phyloP scores from a whole-genome alignment of 2,888 invertebrate genomes.

The Geotrupes spiniger region DNA sequence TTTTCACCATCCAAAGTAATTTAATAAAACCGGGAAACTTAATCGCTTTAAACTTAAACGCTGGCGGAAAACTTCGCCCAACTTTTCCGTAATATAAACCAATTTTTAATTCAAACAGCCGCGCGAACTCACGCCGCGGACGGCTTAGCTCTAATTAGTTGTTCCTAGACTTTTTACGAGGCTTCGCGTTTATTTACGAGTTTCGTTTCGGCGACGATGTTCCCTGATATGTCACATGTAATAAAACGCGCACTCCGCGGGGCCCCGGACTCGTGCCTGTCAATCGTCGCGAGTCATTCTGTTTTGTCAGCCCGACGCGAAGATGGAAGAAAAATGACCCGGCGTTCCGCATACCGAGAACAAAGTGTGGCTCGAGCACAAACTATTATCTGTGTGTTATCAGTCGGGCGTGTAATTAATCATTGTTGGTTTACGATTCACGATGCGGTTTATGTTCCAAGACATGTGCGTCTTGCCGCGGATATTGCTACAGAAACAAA shows the following conservation, averaged over 20 bases:
- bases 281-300: constrained; percentile 11
- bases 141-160: no score
- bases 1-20: no score
- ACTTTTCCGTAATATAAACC: background rate
- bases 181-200: no score
- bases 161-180: no score
- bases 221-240: background rate
- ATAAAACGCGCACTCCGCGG: background rate
- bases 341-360: background rate
- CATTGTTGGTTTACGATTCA: constrained; percentile 2
- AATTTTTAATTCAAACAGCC: no score
- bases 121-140: no score
- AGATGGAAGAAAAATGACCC: constrained; percentile 17
- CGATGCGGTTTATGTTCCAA: background rate
- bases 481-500: constrained; percentile 1
- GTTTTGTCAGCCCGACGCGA: constrained; percentile 10
- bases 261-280: background rate
- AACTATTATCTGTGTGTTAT: constrained; percentile 9
- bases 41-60: background rate
- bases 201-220: background rate
- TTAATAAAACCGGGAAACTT: no score
- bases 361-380: no score
- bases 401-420: constrained; percentile 11
- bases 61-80: background rate
- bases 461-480: background rate